phyloP scores from a whole-genome alignment of 2,888 invertebrate genomes.

The Mylabris sibirica region DNA sequence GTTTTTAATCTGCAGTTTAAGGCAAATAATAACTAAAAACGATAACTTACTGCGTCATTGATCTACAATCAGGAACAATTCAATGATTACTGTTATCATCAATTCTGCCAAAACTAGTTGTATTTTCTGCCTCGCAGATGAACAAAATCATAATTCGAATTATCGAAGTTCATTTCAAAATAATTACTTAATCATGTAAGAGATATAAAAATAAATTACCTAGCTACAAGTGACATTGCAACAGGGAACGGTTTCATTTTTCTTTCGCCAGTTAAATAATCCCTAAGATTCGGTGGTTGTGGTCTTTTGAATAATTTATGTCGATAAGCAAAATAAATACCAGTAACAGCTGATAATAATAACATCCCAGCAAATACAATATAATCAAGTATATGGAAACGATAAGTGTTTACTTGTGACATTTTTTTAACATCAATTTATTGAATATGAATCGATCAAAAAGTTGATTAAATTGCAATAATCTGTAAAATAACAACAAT shows the following conservation, averaged over 20 bases:
- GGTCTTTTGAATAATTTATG: conserved; percentile 61
- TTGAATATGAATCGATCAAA: not conserved
- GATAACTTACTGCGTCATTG: too few relatives aligned
- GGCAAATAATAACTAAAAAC: too few relatives aligned
- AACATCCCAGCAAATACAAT: conserved; percentile 76
- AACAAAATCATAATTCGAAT: not conserved
- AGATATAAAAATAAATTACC: conserved; percentile 61
- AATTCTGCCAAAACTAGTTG: not conserved
- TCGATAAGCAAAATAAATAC: conserved; percentile 72
- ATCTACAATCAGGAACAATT: too few relatives aligned
- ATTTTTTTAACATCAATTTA: conserved; percentile 10
- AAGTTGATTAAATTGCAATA: not conserved
- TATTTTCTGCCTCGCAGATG: too few relatives aligned
- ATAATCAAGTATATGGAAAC: conserved; percentile 67
- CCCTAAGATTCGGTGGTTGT: conserved; percentile 64
- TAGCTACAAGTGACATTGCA: conserved; percentile 85
- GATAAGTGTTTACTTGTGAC: conserved; percentile 37
- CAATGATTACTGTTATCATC: too few relatives aligned
- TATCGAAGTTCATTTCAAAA: not conserved
- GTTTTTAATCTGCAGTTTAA: too few relatives aligned
- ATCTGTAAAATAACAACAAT: not conserved
- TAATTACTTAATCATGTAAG: not conserved
- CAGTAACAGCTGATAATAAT: conserved; percentile 77
- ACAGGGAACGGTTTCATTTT: conserved; percentile 82
- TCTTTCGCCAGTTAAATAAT: conserved; percentile 80